Conservation (phyloP, 2,797 vertebrate species). For the Epinephelus coioides region DNA sequence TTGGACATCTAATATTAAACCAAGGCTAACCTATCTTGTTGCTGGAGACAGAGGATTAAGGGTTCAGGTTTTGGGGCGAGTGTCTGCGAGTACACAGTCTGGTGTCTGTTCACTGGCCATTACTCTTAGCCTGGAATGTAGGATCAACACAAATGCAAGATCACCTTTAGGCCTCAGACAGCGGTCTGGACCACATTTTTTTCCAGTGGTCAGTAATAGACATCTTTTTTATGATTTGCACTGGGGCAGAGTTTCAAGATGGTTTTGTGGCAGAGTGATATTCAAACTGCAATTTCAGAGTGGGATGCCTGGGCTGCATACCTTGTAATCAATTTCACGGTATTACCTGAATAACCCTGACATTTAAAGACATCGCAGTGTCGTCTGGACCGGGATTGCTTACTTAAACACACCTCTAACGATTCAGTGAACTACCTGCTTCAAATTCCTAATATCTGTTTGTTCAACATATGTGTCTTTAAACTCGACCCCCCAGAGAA, state of each 20-base stretch:
- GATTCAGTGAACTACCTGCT: conserved; percentile 42
- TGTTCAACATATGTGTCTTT: conserved; percentile 33
- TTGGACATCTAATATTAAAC: conserved; percentile 63
- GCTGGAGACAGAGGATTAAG: conserved; percentile 71
- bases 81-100: conserved; percentile 58
- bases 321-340: conserved; percentile 55
- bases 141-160: conserved; percentile 61
- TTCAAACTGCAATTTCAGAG: conserved; percentile 34
- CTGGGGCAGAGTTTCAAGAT: conserved; percentile 45
- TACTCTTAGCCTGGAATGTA: conserved; percentile 68
- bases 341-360: conserved; percentile 54
- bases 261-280: conserved; percentile 43
- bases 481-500: conserved; percentile 30
- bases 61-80: conserved; percentile 64
- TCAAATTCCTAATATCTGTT: conserved; percentile 58
- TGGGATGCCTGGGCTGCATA: conserved; percentile 29
- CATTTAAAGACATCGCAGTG: conserved; percentile 41
- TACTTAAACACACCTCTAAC: conserved; percentile 26
- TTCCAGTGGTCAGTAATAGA: conserved; percentile 66
- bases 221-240: conserved; percentile 55
- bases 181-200: conserved; percentile 62
- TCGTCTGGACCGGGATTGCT: conserved; percentile 59
- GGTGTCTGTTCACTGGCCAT: conserved; percentile 66
- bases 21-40: conserved; percentile 59
- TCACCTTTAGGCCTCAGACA: conserved; percentile 75